Evolutionary conservation across 2,888 invertebrate genomes (phyloP).

Genomic region (Brachyopa scutellaris): DNA sequence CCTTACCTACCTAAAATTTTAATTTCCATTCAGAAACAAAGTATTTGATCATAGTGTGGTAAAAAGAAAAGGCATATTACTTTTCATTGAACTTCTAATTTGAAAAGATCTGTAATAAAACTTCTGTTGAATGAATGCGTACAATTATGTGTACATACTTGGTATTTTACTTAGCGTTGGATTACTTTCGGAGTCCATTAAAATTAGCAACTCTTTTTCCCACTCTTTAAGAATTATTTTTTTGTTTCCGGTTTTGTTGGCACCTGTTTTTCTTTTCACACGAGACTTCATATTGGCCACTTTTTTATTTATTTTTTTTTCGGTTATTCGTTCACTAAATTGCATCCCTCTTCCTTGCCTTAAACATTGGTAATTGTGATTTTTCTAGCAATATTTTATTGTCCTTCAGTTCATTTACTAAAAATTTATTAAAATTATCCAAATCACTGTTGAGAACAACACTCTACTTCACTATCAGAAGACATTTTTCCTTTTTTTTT

Average conservation of each 20-base stretch:
- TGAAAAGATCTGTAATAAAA: neutral
- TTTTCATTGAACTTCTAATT: neutral
- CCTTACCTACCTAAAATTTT: no score
- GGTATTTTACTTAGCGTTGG: constrained; percentile 3
- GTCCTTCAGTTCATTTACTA: no score
- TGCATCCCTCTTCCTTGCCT: neutral
- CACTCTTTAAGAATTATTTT: neutral
- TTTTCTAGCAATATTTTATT: no score
- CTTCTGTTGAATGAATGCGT: neutral
- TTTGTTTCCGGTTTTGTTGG: no score
- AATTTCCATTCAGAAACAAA: neutral
- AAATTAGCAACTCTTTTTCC: neutral
- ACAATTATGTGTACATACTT: neutral
- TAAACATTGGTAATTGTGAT: no score
- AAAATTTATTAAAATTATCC: no score
- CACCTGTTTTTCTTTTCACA: neutral
- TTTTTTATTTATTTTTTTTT: neutral
- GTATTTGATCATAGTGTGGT: no score
- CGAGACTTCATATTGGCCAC: neutral
- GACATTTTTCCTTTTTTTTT: no score
- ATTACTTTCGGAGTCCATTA: constrained; percentile 3
- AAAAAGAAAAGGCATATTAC: neutral
- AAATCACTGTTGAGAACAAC: no score
- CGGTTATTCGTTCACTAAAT: neutral
- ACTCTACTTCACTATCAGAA: no score